These are phyloP conservation scores for Hemitrygon akajei DNA, from an alignment of 2,797 vertebrate species.

Conservation along the genomic window DNA sequence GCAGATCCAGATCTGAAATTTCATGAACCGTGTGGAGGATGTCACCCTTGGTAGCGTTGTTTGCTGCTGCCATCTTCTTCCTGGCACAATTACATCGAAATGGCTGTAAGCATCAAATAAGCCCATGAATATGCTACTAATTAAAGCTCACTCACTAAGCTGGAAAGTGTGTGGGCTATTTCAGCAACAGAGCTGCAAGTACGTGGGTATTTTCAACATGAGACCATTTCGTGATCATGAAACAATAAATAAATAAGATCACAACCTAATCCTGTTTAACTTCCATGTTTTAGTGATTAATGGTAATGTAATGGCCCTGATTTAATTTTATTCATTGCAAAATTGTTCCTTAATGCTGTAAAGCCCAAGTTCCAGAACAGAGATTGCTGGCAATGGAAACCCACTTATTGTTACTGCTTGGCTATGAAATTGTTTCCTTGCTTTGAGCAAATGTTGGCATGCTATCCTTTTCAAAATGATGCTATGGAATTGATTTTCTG, in stretches of 20 bases:
- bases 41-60: no score
- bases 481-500: not conserved
- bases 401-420: not conserved
- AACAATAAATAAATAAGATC: not conserved
- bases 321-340: not conserved
- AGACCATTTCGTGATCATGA: not conserved
- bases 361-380: not conserved
- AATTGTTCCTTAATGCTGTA: not conserved
- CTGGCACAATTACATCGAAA: not conserved
- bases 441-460: slow-evolving; percentile 10
- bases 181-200: not conserved
- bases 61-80: no score
- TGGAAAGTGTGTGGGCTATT: not conserved
- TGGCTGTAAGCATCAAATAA: not conserved
- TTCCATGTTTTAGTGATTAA: not conserved
- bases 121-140: not conserved
- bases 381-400: not conserved
- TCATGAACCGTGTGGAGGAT: no score
- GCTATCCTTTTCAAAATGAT: not conserved
- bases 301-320: not conserved
- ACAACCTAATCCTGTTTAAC: not conserved
- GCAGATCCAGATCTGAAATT: no score
- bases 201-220: not conserved
- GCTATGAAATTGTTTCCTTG: not conserved
- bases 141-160: not conserved